These are phyloP conservation scores for Cataglyphis albicans DNA, from an alignment of 2,888 invertebrate species.

Conservation along the genomic window DNA sequence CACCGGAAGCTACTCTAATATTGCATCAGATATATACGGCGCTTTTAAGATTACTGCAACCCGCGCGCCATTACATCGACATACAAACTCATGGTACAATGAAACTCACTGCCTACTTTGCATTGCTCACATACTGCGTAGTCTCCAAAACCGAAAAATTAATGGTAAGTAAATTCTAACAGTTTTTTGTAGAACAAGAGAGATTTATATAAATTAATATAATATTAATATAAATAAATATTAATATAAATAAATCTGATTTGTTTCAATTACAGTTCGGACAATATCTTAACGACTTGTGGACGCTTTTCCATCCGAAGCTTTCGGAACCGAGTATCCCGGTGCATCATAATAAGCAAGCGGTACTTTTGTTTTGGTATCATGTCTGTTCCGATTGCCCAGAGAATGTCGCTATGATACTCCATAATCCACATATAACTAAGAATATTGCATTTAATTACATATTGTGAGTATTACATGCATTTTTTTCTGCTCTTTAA, in stretches of 20 bases:
- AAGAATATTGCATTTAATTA: constrained; percentile 99
- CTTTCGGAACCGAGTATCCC: constrained; percentile 97
- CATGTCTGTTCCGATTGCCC: constrained; percentile 96
- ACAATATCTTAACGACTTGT: constrained; percentile 95
- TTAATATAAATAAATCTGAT: background rate
- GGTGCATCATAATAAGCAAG: constrained; percentile 98
- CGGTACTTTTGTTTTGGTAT: constrained; percentile 96
- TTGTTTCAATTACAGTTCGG: constrained; percentile 91
- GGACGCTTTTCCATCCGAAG: constrained; percentile 98
- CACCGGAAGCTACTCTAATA: constrained; percentile 88
- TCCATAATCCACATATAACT: constrained; percentile 94
- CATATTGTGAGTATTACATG: constrained; percentile 91
- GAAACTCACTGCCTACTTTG: constrained; percentile 97
- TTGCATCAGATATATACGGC: constrained; percentile 91
- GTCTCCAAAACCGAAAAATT: constrained; percentile 96
- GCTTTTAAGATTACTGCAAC: constrained; percentile 91
- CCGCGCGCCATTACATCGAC: constrained; percentile 95
- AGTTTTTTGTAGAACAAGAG: background rate
- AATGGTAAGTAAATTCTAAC: constrained; percentile 89
- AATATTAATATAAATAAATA: background rate
- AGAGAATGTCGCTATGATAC: constrained; percentile 95
- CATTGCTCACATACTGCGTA: constrained; percentile 96
- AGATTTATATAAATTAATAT: background rate
- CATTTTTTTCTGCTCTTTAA: background rate
- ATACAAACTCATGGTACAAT: constrained; percentile 95